Evolutionary conservation across 2,797 vertebrate genomes (phyloP).

Genomic region (Pelodytes ibericus): DNA sequence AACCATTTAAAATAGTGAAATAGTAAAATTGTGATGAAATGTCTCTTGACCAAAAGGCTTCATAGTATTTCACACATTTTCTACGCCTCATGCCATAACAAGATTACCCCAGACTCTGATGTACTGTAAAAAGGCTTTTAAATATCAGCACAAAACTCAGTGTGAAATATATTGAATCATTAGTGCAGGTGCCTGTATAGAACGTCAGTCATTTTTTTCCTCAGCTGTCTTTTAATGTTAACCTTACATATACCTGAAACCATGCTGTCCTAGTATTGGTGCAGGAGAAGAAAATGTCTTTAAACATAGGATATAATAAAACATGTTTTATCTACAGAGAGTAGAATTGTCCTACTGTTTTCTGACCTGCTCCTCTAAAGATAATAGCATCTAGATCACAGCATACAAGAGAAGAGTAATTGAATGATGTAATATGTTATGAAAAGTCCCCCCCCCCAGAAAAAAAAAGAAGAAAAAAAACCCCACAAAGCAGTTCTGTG

Average conservation of each 20-base stretch:
- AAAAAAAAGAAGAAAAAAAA: conserved; percentile 6
- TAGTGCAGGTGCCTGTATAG: conserved; percentile 14
- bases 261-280: conserved; percentile 21
- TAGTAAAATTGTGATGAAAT: background rate
- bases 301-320: conserved; percentile 35
- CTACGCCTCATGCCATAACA: conserved; percentile 1
- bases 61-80: conserved; percentile 5
- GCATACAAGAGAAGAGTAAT: conserved; percentile 38
- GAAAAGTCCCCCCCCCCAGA: background rate
- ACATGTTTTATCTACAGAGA: conserved; percentile 41
- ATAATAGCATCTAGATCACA: conserved; percentile 36
- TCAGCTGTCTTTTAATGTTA: conserved; percentile 10
- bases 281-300: conserved; percentile 32
- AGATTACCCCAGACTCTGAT: conserved; percentile 1
- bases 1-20: conserved; percentile 5
- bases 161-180: conserved; percentile 35
- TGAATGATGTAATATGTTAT: conserved; percentile 41
- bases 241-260: conserved; percentile 36
- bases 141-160: conserved; percentile 29
- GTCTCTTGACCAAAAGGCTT: conserved; percentile 16
- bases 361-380: conserved; percentile 7
- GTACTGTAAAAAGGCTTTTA: conserved; percentile 12
- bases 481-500: conserved; percentile 23
- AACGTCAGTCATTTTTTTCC: conserved; percentile 5
- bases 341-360: conserved; percentile 22